Base-by-base conservation (phyloP, 2,888 invertebrate species). In the Dynastes maya region DNA sequence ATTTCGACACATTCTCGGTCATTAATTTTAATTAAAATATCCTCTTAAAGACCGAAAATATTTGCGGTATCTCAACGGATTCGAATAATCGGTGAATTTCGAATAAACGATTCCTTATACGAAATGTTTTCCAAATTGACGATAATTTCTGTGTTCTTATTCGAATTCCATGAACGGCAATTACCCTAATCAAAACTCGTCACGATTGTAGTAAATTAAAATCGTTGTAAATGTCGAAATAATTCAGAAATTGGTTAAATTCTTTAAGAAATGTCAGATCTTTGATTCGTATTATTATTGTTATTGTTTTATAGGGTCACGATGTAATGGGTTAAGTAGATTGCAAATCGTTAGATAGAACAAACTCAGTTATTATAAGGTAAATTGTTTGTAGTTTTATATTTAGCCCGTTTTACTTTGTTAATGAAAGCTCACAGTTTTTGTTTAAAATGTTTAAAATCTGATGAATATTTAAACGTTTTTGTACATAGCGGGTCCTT, bases 11-110 rank as follows among this genome's bases (percentile, higher is more conserved):
- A 63, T 13, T 27, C 13, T 63, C 29, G 63, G 22, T n/a, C 63
- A 32, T 63, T 63, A 63, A 63, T 63, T 63, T 63, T 63, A 63
- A 63, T 63, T 63, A 63, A 63, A 63, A 63, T 32, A 29, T 63
- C 63, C 32, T 29, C 27, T 63, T 63, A 63, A 63, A 4, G 29
- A 32, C 63, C 63, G 32, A 63, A 63, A 63, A 63, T 29, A 32
- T 32, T 32, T 32, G 32, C 63, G 45, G 45, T 45, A 45, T 45
- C 8, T 45, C 45, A 8, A 45, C 45, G 45, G 11, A 11, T 45
- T 45, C 45, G 45, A 11, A 8, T 45, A 45, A 45, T 45, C 45
- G 45, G 45, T 45, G 45, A 45, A 45, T 45, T 45, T 11, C 8
- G 45, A 45, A 11, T 45, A 45, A 45, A n/a, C n/a, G 22, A 22